phyloP scores from a whole-genome alignment of 2,797 vertebrate species.

The Amblyraja radiata region DNA sequence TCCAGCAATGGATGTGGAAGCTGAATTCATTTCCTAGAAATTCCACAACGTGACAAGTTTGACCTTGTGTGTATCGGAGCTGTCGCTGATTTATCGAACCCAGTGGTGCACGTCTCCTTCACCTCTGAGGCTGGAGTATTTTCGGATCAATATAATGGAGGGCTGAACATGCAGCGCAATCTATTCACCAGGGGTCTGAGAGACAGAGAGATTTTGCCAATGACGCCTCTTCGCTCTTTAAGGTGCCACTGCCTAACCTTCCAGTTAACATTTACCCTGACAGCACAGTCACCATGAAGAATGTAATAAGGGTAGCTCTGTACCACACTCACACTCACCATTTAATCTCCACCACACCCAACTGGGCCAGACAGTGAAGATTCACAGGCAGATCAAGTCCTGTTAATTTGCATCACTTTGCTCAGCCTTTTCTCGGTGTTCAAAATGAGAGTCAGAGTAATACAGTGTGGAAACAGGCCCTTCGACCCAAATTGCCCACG shows the following conservation, averaged over 20 bases:
- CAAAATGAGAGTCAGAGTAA: not conserved
- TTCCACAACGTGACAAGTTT: not conserved
- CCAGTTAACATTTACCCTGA: not conserved
- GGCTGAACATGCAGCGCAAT: not conserved
- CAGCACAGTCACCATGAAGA: not conserved
- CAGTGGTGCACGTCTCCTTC: not conserved
- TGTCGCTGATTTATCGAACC: not conserved
- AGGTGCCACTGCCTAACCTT: not conserved
- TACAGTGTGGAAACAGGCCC: no score
- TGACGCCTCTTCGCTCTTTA: not conserved
- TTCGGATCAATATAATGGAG: constrained; percentile 10
- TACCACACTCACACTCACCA: not conserved
- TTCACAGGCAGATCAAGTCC: not conserved
- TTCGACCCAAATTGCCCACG: no score
- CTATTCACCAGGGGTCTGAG: not conserved
- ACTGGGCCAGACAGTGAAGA: not conserved
- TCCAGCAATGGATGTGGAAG: not conserved
- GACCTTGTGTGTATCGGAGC: not conserved
- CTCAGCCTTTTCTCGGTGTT: not conserved
- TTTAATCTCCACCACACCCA: not conserved
- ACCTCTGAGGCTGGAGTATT: not conserved
- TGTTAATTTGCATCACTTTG: not conserved
- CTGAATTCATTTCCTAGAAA: constrained; percentile 11
- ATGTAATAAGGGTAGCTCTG: not conserved
- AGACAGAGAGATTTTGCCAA: not conserved